These are phyloP conservation scores for Elephas maximus DNA, from an alignment of 2,113 vertebrate genomes.

Conservation along the genomic window DNA sequence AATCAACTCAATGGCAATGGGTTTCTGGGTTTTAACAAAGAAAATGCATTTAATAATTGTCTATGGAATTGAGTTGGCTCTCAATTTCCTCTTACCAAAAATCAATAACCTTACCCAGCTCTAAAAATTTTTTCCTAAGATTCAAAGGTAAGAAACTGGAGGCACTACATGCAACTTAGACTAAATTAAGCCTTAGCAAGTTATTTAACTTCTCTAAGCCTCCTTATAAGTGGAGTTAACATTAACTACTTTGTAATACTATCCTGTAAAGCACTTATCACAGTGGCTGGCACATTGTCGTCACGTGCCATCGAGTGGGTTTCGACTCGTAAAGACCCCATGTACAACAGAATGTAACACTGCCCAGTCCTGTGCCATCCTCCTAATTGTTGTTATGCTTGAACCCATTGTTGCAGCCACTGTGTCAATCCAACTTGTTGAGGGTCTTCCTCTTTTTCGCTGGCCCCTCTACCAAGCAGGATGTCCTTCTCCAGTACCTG, in stretches of 20 bases:
- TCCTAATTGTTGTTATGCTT: too few species aligned
- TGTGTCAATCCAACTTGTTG: too few species aligned
- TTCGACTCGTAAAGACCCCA: too few species aligned
- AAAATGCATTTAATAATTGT: not conserved
- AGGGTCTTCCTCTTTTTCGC: too few species aligned
- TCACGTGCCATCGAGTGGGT: too few species aligned
- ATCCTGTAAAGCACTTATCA: not conserved
- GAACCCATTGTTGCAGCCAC: too few species aligned
- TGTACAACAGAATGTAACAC: too few species aligned
- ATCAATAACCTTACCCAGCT: not conserved
- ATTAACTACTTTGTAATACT: not conserved
- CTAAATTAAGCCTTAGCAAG: not conserved
- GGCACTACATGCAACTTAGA: not conserved
- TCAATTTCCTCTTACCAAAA: constrained; percentile 40
- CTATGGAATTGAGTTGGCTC: not conserved
- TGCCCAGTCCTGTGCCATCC: too few species aligned
- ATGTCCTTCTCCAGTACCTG: too few species aligned
- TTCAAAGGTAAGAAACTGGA: not conserved
- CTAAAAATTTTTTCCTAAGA: constrained; percentile 59
- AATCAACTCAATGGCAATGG: too few species aligned
- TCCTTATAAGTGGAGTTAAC: not conserved
- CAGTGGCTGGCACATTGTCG: not conserved
- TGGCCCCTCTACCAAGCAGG: too few species aligned
- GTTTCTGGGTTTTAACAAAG: not conserved
- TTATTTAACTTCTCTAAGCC: not conserved